phyloP scores from a whole-genome alignment of 2,113 vertebrate species.

The Xerus inauris region DNA sequence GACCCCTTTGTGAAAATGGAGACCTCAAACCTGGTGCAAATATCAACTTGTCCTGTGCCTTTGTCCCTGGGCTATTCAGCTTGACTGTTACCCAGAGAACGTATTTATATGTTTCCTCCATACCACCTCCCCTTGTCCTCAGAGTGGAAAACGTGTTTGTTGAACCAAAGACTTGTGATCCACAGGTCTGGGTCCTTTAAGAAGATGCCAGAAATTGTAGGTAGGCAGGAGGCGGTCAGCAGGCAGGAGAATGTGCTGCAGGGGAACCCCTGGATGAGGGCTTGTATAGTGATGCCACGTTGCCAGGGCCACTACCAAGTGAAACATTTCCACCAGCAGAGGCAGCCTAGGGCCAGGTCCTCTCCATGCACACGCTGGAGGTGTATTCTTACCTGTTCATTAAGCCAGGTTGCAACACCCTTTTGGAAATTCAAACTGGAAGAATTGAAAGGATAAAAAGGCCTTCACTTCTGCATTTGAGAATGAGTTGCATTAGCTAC shows the following conservation, averaged over 20 bases:
- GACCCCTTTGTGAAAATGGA: background rate
- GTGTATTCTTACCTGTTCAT: background rate
- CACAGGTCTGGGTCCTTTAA: background rate
- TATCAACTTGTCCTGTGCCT: background rate
- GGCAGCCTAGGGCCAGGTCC: rapidly evolving
- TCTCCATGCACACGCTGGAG: background rate
- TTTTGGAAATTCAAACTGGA: background rate
- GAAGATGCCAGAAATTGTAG: background rate
- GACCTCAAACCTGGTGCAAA: background rate
- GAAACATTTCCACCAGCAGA: rapidly evolving
- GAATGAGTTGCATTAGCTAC: background rate
- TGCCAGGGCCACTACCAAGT: background rate
- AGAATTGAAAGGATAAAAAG: background rate
- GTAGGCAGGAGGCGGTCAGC: background rate
- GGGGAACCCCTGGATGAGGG: background rate
- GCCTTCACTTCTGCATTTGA: background rate
- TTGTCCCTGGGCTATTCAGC: background rate
- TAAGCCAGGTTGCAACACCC: too few relatives aligned
- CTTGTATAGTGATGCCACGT: rapidly evolving
- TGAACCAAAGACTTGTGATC: background rate
- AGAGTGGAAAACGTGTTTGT: too few relatives aligned
- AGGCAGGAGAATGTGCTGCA: background rate
- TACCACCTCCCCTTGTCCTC: too few relatives aligned
- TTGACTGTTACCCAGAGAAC: background rate
- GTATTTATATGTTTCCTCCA: too few relatives aligned